Base-by-base conservation (phyloP, 1,140 invertebrate species). In the Cheumatopsyche charites region DNA sequence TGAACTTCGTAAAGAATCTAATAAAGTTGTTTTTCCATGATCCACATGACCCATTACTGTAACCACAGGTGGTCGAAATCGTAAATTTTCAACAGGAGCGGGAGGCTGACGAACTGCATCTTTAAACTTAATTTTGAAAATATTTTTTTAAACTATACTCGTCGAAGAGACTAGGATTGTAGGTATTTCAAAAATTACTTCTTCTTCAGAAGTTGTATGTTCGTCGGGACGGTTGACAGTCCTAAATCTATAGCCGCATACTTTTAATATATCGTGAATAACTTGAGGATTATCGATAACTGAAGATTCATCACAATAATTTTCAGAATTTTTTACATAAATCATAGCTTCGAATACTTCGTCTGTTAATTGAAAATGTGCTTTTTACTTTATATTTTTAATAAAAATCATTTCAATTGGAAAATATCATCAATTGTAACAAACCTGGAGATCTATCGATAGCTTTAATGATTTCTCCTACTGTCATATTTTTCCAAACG, bases 31-130 rank as follows among this genome's bases (percentile, higher is more conserved):
- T 88, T 99, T 99, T 1, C 97, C 97, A 86, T 99, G 98, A 88
- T 99, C 98, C 1, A 99, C 96, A 84, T 99, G 98, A 0, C 98
- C 98, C 97, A 99, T 99, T 13, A 99, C 94, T 3, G 97, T 97
- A 0, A 99, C 96, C 1, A 99, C 91, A 0, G 97, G 95, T 23
- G 92, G 90, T 25, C 96, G 85, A 7, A 84, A 84, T 47, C 88
- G 86, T 11, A 96, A 80, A 12, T 86, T 79, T 42, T 86, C 82
- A 0, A 86, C 81, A 26, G 90, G 82, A 15, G 92, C 86, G 0
- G 91, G 88, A 0, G 89, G 88, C 55, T 88, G 83, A 11, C 84
- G 85, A 0, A 80, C 71, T 12, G 84, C 85, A 74, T 88, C 86
- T 58, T 83, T 84, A 15, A 81, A 77, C 76, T 76, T n/a, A n/a